Evolutionary conservation across 2,113 vertebrate genomes (phyloP).

Genomic region (Hirundichthys speculiger): DNA sequence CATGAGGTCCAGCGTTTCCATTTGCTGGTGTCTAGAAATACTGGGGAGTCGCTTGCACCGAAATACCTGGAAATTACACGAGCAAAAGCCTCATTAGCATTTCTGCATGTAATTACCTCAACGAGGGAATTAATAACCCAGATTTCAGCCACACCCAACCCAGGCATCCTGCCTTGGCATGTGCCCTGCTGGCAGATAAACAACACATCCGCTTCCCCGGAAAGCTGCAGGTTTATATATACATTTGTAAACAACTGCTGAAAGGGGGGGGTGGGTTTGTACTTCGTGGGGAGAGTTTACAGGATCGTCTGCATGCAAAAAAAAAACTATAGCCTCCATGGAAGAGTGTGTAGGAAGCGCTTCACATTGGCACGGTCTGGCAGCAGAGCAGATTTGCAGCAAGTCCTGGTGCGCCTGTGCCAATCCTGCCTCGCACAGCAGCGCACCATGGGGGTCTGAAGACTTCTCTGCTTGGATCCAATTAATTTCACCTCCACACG

Average conservation of each 20-base stretch:
- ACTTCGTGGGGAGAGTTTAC: neutral
- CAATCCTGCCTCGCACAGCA: constrained; percentile 49
- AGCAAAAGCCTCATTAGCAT: constrained; percentile 69
- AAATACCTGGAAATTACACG: neutral
- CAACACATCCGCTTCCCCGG: constrained; percentile 42
- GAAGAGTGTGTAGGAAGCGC: constrained; percentile 15
- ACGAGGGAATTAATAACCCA: constrained; percentile 71
- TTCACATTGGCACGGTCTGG: constrained; percentile 48
- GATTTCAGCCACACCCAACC: constrained; percentile 64
- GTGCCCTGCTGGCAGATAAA: constrained; percentile 40
- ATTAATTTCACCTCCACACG: constrained; percentile 79
- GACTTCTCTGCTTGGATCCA: constrained; percentile 76
- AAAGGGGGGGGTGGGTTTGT: neutral
- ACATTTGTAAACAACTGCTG: neutral
- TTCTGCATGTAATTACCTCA: constrained; percentile 56
- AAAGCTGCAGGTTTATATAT: constrained; percentile 37
- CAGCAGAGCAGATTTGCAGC: constrained; percentile 44
- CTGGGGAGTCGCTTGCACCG: neutral
- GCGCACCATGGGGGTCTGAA: constrained; percentile 58
- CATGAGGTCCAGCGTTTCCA: constrained; percentile 43
- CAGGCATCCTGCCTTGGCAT: constrained; percentile 51
- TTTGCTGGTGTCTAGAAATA: constrained; percentile 31
- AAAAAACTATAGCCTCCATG: constrained; percentile 18
- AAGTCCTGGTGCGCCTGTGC: constrained; percentile 40
- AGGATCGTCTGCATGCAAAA: constrained; percentile 12